phyloP scores from a whole-genome alignment of 2,113 vertebrate species.

The Cyanoderma ruficeps region DNA sequence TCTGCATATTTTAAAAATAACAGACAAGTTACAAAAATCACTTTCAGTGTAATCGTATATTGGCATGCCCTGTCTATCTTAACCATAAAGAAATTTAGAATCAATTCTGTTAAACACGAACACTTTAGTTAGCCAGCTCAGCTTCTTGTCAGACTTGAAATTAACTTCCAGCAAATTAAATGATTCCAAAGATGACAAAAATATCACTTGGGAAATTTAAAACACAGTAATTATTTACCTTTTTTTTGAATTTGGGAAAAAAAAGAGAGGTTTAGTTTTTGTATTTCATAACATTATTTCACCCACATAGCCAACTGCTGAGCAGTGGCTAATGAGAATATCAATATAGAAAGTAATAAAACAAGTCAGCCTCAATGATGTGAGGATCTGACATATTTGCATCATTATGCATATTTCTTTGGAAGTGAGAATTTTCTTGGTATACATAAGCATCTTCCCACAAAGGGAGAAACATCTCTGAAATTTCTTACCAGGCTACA shows the following conservation, averaged over 20 bases:
- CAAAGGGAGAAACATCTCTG: conserved; percentile 8
- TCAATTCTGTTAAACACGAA: background rate
- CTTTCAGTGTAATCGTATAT: background rate
- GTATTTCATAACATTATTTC: background rate
- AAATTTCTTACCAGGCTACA: conserved; percentile 6
- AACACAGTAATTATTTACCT: background rate
- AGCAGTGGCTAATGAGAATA: background rate
- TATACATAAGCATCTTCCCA: conserved; percentile 58
- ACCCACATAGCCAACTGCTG: background rate
- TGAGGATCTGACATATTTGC: background rate
- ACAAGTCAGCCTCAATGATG: background rate
- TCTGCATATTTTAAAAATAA: background rate
- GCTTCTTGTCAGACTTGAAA: background rate
- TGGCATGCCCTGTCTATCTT: background rate
- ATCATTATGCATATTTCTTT: background rate
- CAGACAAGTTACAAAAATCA: background rate
- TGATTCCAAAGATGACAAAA: background rate
- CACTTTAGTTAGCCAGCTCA: background rate
- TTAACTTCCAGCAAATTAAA: background rate
- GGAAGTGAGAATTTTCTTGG: conserved; percentile 17
- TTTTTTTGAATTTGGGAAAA: background rate
- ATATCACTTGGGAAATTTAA: background rate
- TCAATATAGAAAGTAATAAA: background rate
- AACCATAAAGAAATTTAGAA: background rate
- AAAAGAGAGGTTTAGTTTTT: background rate